A percentile compares a stretch with the other conserved stretches of the same genome.
phyloP scores from a whole-genome alignment of 35 echinoderm and acorn worm species.

The Apostichopus japonicus region DNA sequence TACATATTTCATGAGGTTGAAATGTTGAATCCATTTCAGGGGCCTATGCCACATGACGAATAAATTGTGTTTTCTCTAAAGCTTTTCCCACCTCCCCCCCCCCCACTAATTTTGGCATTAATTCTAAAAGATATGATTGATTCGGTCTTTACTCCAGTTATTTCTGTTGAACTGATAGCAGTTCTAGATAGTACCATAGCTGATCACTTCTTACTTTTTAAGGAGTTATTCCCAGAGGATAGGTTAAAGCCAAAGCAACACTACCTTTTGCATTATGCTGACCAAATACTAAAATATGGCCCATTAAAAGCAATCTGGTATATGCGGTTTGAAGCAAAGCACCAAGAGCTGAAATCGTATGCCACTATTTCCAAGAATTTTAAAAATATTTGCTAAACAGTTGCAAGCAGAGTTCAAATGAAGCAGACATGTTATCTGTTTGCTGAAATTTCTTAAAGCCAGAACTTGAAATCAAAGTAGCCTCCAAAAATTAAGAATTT shows the following conservation, averaged over 20 bases:
- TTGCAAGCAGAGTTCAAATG: too few relatives aligned
- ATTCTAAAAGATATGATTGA: conserved; percentile 43
- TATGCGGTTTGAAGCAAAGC: neutral
- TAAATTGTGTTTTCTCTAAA: too few relatives aligned
- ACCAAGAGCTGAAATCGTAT: too few relatives aligned
- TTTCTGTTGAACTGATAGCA: neutral
- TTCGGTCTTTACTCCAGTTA: conserved; percentile 5
- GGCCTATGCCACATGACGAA: too few relatives aligned
- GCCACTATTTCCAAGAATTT: neutral
- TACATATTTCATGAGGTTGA: too few relatives aligned
- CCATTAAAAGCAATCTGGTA: conserved; percentile 35
- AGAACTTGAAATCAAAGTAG: too few relatives aligned
- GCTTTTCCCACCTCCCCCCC: too few relatives aligned
- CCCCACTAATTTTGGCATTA: too few relatives aligned
- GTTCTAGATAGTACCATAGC: conserved; percentile 5
- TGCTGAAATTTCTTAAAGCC: too few relatives aligned
- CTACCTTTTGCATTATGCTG: conserved; percentile 43
- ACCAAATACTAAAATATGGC: conserved; percentile 56
- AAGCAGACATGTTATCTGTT: too few relatives aligned
- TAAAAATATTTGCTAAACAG: neutral
- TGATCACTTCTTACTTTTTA: conserved; percentile 19
- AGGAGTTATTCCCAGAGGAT: neutral
- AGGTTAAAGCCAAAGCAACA: conserved; percentile 57
- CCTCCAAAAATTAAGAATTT: too few relatives aligned
- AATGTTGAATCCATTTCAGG: too few relatives aligned